These are phyloP conservation scores for Pristiophorus japonicus DNA, from an alignment of 2,113 vertebrate species.

Conservation along the genomic window DNA sequence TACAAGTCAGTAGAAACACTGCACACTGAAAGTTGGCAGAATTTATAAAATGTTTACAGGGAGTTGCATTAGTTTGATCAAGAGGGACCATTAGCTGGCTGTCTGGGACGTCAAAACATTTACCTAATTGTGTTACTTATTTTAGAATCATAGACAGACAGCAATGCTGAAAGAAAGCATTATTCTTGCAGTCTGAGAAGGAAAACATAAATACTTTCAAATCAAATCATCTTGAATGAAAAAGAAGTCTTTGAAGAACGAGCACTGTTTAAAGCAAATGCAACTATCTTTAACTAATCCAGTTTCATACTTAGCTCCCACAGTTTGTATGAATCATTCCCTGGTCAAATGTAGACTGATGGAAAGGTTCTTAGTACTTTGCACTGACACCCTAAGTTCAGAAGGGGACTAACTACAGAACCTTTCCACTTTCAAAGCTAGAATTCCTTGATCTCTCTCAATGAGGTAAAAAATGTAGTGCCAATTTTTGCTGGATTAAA, in stretches of 20 bases:
- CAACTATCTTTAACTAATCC: neutral
- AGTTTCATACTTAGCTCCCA: neutral
- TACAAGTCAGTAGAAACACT: neutral
- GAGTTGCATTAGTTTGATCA: neutral
- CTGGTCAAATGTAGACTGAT: neutral
- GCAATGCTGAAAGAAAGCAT: neutral
- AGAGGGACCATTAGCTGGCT: neutral
- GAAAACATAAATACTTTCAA: neutral
- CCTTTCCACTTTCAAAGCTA: no score
- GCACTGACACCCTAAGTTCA: neutral
- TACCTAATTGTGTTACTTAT: neutral
- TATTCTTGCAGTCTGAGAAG: neutral
- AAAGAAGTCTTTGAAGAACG: neutral
- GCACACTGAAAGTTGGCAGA: neutral
- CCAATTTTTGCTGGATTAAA: no score
- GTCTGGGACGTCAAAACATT: neutral
- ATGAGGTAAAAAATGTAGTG: no score
- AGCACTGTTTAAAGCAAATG: neutral
- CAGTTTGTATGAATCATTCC: neutral
- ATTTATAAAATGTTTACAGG: neutral
- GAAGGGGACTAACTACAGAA: no score
- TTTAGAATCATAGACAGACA: neutral
- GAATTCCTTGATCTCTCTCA: no score
- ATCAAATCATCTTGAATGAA: neutral
- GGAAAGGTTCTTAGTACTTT: neutral